phyloP scores from a whole-genome alignment of 2,888 invertebrate species.

The Acrobasis repandana region DNA sequence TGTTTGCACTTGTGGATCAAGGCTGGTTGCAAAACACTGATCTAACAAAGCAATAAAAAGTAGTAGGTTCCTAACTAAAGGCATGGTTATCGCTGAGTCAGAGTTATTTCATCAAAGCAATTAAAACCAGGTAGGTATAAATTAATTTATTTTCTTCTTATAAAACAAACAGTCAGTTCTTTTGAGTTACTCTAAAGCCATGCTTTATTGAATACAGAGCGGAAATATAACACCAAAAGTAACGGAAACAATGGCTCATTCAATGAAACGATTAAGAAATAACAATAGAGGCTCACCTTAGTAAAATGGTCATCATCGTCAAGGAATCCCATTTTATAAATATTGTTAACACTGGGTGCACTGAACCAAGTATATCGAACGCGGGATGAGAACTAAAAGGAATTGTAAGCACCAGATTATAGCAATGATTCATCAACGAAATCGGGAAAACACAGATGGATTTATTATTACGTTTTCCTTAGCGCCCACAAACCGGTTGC shows the following conservation, averaged over 20 bases:
- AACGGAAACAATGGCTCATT: constrained; percentile 4
- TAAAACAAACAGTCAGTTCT: no score
- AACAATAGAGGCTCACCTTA: background rate
- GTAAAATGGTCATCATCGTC: background rate
- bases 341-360: background rate
- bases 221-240: background rate
- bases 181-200: no score
- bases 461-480: background rate
- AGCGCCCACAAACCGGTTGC: background rate
- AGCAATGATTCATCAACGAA: constrained; percentile 8
- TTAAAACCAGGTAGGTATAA: no score
- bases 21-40: no score
- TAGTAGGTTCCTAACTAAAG: no score
- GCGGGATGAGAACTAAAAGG: constrained; percentile 9
- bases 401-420: background rate
- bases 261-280: constrained; percentile 3
- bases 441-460: background rate
- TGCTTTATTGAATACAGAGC: no score
- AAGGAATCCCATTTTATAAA: background rate
- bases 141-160: no score
- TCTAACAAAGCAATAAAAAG: no score
- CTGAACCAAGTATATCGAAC: background rate
- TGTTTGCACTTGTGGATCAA: no score
- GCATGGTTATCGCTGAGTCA: no score
- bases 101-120: no score